These are phyloP conservation scores for Liodrosophila aerea DNA, from an alignment of 2,888 invertebrate species.

Conservation along the genomic window DNA sequence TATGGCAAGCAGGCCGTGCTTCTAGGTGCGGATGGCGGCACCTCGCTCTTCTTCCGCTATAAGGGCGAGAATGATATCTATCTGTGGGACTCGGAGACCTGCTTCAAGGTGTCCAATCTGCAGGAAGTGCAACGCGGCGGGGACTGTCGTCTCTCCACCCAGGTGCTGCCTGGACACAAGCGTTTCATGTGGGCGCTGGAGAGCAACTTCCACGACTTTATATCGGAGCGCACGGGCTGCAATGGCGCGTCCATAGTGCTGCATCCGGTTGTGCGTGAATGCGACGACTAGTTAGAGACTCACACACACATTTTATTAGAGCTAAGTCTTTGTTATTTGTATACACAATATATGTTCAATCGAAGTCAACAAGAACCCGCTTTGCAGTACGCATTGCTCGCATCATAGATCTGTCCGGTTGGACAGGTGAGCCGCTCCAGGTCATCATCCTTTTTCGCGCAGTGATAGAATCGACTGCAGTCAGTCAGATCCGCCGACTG, in stretches of 20 bases:
- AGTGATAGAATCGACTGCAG: slow-evolving; percentile 76
- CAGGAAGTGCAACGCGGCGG: slow-evolving; percentile 85
- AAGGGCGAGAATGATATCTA: slow-evolving; percentile 86
- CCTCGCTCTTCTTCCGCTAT: slow-evolving; percentile 85
- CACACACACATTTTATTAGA: slow-evolving; percentile 10
- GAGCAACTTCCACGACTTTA: slow-evolving; percentile 87
- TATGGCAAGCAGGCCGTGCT: slow-evolving; percentile 84
- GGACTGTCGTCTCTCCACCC: slow-evolving; percentile 85
- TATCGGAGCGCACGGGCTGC: slow-evolving; percentile 85
- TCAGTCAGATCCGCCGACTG: slow-evolving; percentile 65
- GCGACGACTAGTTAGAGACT: slow-evolving; percentile 61
- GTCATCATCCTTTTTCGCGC: slow-evolving; percentile 52
- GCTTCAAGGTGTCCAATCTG: slow-evolving; percentile 84
- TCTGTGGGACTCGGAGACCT: slow-evolving; percentile 86
- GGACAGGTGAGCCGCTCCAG: slow-evolving; percentile 37
- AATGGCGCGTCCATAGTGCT: slow-evolving; percentile 85
- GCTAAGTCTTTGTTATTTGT: slow-evolving; percentile 28
- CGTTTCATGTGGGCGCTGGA: slow-evolving; percentile 86
- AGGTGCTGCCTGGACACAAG: slow-evolving; percentile 85
- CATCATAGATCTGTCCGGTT: slow-evolving; percentile 29
- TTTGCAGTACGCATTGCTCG: slow-evolving; percentile 26
- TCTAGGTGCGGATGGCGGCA: slow-evolving; percentile 85
- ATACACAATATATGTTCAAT: slow-evolving; percentile 12
- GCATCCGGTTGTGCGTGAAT: slow-evolving; percentile 85
- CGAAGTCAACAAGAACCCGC: slow-evolving; percentile 48